A percentile compares a stretch with the other conserved stretches of the same genome.
Conservation (phyloP, 1,140 invertebrate genomes). For the Chrysomallon squamiferum region DNA sequence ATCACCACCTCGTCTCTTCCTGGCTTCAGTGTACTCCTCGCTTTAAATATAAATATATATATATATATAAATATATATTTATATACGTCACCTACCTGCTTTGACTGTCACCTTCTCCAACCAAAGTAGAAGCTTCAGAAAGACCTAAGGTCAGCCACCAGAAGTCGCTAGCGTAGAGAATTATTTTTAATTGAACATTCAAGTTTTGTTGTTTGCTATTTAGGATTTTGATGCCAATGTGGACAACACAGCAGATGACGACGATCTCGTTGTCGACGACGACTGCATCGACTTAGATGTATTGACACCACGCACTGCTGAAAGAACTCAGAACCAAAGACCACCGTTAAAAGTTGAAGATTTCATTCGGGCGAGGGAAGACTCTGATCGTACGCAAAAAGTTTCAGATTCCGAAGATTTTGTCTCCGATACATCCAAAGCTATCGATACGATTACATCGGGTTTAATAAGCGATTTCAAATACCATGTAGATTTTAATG, state of each 20-base stretch:
- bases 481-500: neutral
- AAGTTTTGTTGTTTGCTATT: neutral
- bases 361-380: neutral
- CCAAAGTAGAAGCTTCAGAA: no score
- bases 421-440: neutral
- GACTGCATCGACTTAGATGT: neutral
- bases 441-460: neutral
- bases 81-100: no score
- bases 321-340: neutral
- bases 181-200: neutral
- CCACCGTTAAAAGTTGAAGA: neutral
- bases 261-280: neutral
- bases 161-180: neutral
- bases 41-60: no score
- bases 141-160: neutral
- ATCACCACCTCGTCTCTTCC: neutral
- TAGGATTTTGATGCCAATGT: neutral
- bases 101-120: no score
- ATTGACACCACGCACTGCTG: neutral
- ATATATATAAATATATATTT: neutral
- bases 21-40: no score
- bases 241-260: neutral
- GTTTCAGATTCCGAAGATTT: neutral
- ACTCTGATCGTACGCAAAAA: no score
- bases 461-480: neutral